A percentile compares a stretch with the other conserved stretches of the same genome.
Conservation (phyloP, 1,140 invertebrate genomes). For the Prorops nasuta region DNA sequence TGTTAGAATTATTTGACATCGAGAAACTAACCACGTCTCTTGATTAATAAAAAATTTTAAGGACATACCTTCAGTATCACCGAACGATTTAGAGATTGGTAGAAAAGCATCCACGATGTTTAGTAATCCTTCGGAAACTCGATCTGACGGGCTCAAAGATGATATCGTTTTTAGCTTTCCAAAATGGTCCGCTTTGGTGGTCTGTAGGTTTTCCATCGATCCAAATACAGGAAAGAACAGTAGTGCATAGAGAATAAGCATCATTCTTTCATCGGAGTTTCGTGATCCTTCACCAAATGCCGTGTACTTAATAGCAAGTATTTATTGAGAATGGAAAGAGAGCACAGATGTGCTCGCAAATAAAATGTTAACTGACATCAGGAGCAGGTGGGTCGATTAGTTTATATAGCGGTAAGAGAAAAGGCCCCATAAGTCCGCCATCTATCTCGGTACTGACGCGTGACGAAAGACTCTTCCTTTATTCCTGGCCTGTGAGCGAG, state of each 20-base stretch:
- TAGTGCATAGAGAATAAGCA: constrained; percentile 14
- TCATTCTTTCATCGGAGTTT: constrained; percentile 10
- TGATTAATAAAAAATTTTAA: background rate
- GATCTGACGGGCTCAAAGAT: constrained; percentile 5
- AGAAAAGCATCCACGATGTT: constrained; percentile 25
- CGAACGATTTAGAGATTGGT: constrained; percentile 8
- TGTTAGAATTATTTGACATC: too few species aligned
- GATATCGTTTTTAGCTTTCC: background rate
- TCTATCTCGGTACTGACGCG: constrained; percentile 47
- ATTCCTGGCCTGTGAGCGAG: constrained; percentile 10
- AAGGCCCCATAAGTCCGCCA: constrained; percentile 32
- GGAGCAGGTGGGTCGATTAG: constrained; percentile 27
- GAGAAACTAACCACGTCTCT: background rate
- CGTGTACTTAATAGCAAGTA: too few species aligned
- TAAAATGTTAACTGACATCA: constrained; percentile 33
- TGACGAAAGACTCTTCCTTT: constrained; percentile 40
- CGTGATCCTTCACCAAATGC: background rate
- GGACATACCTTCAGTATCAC: constrained; percentile 16
- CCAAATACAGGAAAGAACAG: constrained; percentile 15
- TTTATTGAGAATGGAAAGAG: too few species aligned
- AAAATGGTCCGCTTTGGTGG: constrained; percentile 2
- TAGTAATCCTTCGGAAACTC: constrained; percentile 27
- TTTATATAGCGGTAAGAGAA: constrained; percentile 45
- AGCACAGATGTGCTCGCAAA: constrained; percentile 10
- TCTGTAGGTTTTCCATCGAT: constrained; percentile 6